phyloP scores from a whole-genome alignment of 2,113 vertebrate species.

The Onychorhynchus coronatus region DNA sequence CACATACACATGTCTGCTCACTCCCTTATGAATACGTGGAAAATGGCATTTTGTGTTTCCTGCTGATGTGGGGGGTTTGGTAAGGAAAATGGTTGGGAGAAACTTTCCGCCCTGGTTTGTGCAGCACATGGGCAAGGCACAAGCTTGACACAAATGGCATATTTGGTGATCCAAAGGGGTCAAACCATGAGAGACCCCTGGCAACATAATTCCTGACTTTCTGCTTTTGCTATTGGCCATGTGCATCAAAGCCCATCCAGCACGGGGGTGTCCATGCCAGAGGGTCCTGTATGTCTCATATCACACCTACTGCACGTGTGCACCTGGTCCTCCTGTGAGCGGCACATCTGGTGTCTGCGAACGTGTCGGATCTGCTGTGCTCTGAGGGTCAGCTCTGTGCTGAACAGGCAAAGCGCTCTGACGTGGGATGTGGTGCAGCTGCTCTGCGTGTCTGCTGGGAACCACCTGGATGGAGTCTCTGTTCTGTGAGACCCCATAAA shows the following conservation, averaged over 20 bases:
- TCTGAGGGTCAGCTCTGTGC: not conserved
- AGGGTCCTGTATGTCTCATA: accelerated
- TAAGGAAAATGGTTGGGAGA: accelerated
- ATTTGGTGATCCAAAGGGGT: not conserved
- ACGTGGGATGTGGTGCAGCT: accelerated
- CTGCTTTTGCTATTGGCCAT: not conserved
- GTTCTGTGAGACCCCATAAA: not conserved
- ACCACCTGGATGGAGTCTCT: not conserved
- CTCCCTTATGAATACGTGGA: accelerated
- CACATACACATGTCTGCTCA: accelerated
- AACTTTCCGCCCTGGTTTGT: not conserved
- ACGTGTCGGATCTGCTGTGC: accelerated
- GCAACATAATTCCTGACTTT: not conserved
- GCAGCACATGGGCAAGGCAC: accelerated
- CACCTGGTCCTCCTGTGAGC: accelerated
- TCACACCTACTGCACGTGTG: accelerated
- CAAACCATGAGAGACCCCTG: not conserved
- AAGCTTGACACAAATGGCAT: accelerated
- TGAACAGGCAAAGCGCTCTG: not conserved
- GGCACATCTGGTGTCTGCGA: accelerated
- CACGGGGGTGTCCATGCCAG: accelerated
- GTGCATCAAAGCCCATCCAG: not conserved
- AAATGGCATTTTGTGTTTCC: not conserved
- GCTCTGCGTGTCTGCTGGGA: not conserved
- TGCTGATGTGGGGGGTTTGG: not conserved